Evolutionary conservation across 2,797 vertebrate species (phyloP).

Genomic region (Mormyrops attenuatus): DNA sequence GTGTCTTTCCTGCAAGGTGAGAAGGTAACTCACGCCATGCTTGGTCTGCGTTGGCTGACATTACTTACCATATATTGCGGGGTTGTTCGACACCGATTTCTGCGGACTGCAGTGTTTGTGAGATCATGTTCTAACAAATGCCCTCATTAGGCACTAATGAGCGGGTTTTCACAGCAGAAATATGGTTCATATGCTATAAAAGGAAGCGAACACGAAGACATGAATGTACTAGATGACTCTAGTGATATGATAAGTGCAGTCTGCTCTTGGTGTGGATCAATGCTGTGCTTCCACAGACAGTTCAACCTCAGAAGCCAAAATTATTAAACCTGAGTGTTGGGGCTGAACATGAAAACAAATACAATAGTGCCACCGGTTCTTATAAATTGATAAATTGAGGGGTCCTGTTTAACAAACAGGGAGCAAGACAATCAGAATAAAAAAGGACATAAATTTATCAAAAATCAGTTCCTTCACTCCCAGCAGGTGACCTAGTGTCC

Average conservation of each 20-base stretch:
- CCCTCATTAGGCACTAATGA: not conserved
- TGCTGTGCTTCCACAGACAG: not conserved
- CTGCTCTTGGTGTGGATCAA: not conserved
- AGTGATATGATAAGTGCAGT: not conserved
- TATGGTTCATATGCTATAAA: not conserved
- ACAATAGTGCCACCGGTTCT: not conserved
- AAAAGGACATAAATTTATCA: conserved; percentile 15
- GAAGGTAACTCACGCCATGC: conserved; percentile 3
- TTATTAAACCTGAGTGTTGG: not conserved
- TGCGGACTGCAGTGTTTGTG: not conserved
- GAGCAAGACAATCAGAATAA: not conserved
- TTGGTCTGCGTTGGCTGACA: not conserved
- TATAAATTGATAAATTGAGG: not conserved
- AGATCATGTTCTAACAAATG: not conserved
- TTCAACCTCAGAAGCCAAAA: not conserved
- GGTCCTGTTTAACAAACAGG: conserved; percentile 10
- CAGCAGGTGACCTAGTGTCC: conserved; percentile 21
- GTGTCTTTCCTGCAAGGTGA: not conserved
- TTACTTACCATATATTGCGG: not conserved
- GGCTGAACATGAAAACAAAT: conserved; percentile 6
- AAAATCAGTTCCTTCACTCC: conserved; percentile 23
- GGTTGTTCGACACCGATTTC: not conserved
- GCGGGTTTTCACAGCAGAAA: not conserved
- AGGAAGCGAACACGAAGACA: not conserved
- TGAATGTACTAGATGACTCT: not conserved